A percentile compares a stretch with the other conserved stretches of the same genome.
Conservation (phyloP, 2,888 invertebrate species). For the Polydrusus tereticollis region DNA sequence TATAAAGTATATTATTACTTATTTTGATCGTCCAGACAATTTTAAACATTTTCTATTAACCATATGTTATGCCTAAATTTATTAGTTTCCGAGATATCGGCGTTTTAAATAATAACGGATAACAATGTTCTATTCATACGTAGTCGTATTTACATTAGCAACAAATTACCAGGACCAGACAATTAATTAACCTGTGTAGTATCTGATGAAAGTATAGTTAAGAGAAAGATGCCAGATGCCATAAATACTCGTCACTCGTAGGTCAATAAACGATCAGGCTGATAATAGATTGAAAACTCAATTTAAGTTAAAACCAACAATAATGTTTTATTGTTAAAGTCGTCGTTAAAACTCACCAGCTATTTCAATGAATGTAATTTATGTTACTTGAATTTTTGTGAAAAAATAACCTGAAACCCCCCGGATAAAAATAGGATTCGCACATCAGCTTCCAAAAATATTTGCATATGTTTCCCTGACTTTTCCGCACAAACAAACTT, state of each 20-base stretch:
- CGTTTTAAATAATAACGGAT: too few species aligned
- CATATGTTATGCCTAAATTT: too few species aligned
- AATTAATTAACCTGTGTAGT: too few species aligned
- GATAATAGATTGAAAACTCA: not conserved
- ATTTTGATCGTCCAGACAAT: too few species aligned
- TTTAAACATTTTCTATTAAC: too few species aligned
- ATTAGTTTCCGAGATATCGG: too few species aligned
- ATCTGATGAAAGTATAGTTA: not conserved
- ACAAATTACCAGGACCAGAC: too few species aligned
- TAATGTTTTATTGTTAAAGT: not conserved
- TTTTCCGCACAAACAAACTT: conserved; percentile 53
- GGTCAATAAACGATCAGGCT: not conserved
- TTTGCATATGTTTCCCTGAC: not conserved
- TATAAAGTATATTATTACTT: too few species aligned
- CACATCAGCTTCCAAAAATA: not conserved
- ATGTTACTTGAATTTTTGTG: not conserved
- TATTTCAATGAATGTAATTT: not conserved
- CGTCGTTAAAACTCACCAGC: not conserved
- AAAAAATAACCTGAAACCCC: not conserved
- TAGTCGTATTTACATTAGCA: too few species aligned
- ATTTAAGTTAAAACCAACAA: not conserved
- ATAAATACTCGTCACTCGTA: not conserved
- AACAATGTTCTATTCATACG: too few species aligned
- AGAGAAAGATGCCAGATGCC: not conserved
- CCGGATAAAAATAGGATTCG: not conserved